Evolutionary conservation across 2,113 vertebrate genomes (phyloP).

Genomic region (Festucalex cinctus): DNA sequence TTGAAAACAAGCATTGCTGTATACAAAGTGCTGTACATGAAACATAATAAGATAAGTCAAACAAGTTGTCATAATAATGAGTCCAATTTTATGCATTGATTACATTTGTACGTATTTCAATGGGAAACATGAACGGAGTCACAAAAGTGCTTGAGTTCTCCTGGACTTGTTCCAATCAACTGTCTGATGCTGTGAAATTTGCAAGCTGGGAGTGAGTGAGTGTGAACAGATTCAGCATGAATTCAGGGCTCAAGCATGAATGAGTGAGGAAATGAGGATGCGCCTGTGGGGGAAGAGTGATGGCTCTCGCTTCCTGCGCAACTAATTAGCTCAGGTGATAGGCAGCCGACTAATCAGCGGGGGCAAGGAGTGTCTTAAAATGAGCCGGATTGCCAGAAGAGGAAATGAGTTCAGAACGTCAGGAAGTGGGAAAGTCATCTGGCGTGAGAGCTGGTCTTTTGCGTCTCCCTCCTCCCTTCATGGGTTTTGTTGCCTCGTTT

Average conservation of each 20-base stretch:
- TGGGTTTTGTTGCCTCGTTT: conserved; percentile 27
- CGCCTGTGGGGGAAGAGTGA: conserved; percentile 34
- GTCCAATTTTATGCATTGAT: too few species aligned
- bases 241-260: conserved; percentile 28
- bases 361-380: conserved; percentile 50
- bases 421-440: neutral
- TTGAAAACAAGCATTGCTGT: too few species aligned
- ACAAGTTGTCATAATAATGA: too few species aligned
- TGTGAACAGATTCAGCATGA: conserved; percentile 3
- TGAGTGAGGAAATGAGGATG: conserved; percentile 12
- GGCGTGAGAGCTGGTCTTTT: conserved; percentile 12
- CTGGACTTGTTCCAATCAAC: too few species aligned
- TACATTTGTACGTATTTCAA: too few species aligned
- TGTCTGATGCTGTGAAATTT: neutral
- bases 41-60: too few species aligned
- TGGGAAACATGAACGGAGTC: too few species aligned
- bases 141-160: too few species aligned
- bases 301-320: conserved; percentile 44
- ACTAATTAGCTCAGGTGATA: conserved; percentile 68
- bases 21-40: too few species aligned
- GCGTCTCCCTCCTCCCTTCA: conserved; percentile 18
- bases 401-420: conserved; percentile 5
- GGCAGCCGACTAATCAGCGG: conserved; percentile 66
- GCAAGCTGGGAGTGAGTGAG: neutral
- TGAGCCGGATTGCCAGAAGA: conserved; percentile 45